Base-by-base conservation (phyloP, 2,888 invertebrate species). In the Phlogophora meticulosa region DNA sequence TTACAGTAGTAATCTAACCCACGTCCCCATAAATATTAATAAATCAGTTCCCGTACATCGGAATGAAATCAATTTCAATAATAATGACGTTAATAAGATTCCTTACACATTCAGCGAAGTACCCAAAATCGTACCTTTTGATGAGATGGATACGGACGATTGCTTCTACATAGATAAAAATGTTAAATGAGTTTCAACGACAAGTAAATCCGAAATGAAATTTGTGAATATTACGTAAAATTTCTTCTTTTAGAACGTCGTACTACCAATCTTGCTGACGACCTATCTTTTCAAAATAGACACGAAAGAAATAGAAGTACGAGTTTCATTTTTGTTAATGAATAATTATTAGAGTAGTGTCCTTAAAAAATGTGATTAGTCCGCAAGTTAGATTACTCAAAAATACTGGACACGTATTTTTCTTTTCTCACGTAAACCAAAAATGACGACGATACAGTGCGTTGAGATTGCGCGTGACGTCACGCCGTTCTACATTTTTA, bases 11-110 rank as follows among this genome's bases (percentile, higher is more conserved):
- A 55, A 74, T 55, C 55, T 36, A 45, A 61, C 15, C 17, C 34
- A 22, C 34, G 57, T 45, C 22, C 28, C 11, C 9, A 75, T 73
- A 60, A 68, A 73, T 75, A 75, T 68, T 69, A 61, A 73, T 69
- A 17, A 53, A 59, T 49, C 43, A 56, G 28, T 57, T 57, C 42
- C 15, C 49, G 56, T 59, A 67, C 24, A 24, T 59, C 22, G n/a
- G 45, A 52, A 52, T 36, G 10, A 42, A 74, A 59, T 43, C 42
- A 56, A 74, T 60, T 72, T 74, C 36, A 43, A 66, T 59, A 2
- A 34, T 74, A 43, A 55, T 60, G 59, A 67, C 34, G 48, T 55
- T 49, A 42, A 45, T 55, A 52, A 72, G 46, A 72, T 52, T 56
- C 4, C n/a, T 32, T n/a, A 55, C 28, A 66, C 1, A 22, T 40